phyloP scores from a whole-genome alignment of 1,140 invertebrate genomes.

The Harlomillsia oculata region DNA sequence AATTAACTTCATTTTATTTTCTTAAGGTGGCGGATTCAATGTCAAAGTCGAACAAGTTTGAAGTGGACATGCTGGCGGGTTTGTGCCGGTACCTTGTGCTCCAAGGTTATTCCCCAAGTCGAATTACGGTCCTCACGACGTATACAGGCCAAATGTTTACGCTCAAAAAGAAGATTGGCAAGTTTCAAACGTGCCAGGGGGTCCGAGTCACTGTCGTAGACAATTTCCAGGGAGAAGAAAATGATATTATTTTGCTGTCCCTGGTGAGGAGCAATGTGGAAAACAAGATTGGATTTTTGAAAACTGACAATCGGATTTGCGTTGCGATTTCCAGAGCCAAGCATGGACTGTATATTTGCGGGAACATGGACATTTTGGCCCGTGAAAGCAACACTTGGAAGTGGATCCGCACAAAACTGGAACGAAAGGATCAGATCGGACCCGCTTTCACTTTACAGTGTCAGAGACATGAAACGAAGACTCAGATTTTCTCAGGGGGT shows the following conservation, averaged over 20 bases:
- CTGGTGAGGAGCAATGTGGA: conserved; percentile 46
- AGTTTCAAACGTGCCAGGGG: conserved; percentile 12
- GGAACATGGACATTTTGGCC: conserved; percentile 44
- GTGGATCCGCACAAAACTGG: conserved; percentile 31
- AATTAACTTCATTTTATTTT: background rate
- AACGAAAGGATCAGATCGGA: conserved; percentile 35
- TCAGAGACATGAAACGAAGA: conserved; percentile 34
- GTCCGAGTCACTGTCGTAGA: conserved; percentile 45
- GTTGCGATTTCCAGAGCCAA: conserved; percentile 44
- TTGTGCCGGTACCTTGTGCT: conserved; percentile 52
- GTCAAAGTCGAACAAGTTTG: conserved; percentile 50
- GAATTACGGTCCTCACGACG: conserved; percentile 57
- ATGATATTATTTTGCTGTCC: conserved; percentile 49
- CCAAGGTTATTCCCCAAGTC: conserved; percentile 48
- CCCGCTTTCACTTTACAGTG: conserved; percentile 38
- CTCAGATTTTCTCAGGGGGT: background rate
- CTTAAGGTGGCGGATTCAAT: conserved; percentile 41
- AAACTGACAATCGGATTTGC: conserved; percentile 46
- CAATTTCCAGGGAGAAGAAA: conserved; percentile 53
- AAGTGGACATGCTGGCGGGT: conserved; percentile 48
- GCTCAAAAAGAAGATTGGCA: conserved; percentile 34
- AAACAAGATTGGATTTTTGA: conserved; percentile 47
- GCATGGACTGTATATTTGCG: conserved; percentile 48
- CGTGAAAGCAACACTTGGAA: conserved; percentile 36
- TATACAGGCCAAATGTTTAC: conserved; percentile 50